These are phyloP conservation scores for Boleophthalmus pectinirostris DNA, from an alignment of 2,113 vertebrate species.

Conservation along the genomic window DNA sequence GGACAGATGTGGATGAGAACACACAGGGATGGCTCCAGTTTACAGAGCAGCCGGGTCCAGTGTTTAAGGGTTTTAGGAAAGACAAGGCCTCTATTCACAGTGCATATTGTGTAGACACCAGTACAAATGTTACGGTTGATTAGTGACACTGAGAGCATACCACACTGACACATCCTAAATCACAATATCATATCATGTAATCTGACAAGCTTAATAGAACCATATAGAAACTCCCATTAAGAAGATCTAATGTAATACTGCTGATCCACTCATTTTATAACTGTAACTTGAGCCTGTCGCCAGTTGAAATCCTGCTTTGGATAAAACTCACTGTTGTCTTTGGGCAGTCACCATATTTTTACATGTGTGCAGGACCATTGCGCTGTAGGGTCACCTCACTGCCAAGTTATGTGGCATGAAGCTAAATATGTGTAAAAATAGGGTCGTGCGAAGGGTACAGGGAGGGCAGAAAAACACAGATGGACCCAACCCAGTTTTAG, in stretches of 20 bases:
- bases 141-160: background rate
- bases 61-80: constrained; percentile 35
- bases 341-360: constrained; percentile 70
- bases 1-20: constrained; percentile 55
- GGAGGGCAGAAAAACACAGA: constrained; percentile 49
- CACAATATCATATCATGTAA: background rate
- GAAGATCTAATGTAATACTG: background rate
- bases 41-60: constrained; percentile 38
- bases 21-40: constrained; percentile 32
- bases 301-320: constrained; percentile 28
- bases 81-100: constrained; percentile 49
- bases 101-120: constrained; percentile 5
- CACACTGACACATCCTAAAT: background rate
- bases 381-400: constrained; percentile 58
- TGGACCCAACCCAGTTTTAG: constrained; percentile 25
- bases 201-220: background rate
- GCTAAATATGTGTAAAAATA: constrained; percentile 79
- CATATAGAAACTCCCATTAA: background rate
- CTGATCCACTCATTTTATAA: constrained; percentile 37
- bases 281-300: constrained; percentile 55
- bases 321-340: constrained; percentile 70
- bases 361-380: constrained; percentile 72
- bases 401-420: constrained; percentile 76
- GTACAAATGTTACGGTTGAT: constrained; percentile 21
- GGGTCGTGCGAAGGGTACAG: constrained; percentile 27